These are phyloP conservation scores for Apistogramma diplotaenia DNA, from an alignment of 2,113 vertebrate genomes.

Conservation along the genomic window DNA sequence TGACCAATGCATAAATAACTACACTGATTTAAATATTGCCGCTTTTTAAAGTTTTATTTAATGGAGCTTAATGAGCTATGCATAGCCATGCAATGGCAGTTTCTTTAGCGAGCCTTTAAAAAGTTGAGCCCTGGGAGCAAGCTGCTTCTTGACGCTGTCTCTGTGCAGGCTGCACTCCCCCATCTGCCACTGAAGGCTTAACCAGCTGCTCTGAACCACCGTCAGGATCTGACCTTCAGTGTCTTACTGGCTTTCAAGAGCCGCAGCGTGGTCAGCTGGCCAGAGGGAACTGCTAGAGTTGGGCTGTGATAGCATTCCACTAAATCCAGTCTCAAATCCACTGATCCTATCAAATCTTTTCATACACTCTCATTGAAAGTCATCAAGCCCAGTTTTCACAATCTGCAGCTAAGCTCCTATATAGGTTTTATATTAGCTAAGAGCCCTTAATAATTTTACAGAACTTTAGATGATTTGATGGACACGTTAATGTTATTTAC, in stretches of 20 bases:
- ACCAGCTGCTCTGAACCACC: slow-evolving; percentile 27
- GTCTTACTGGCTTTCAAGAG: not conserved
- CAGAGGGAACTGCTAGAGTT: not conserved
- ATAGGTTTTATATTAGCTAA: too few species aligned
- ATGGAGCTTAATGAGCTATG: not conserved
- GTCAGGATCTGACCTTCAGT: slow-evolving; percentile 29
- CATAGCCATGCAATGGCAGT: slow-evolving; percentile 2
- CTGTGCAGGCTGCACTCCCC: slow-evolving; percentile 16
- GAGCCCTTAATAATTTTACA: too few species aligned
- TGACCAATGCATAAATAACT: not conserved
- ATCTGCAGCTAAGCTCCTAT: too few species aligned
- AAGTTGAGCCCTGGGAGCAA: slow-evolving; percentile 49
- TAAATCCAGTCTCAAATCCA: not conserved
- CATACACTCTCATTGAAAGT: too few species aligned
- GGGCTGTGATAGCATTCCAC: not conserved
- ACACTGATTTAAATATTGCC: not conserved
- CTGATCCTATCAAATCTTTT: not conserved
- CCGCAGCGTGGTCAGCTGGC: not conserved
- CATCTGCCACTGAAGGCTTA: slow-evolving; percentile 68
- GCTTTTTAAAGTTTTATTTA: not conserved
- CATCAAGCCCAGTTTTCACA: too few species aligned
- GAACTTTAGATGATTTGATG: too few species aligned
- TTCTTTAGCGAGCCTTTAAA: slow-evolving; percentile 47
- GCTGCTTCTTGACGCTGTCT: slow-evolving; percentile 29
- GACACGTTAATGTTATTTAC: too few species aligned